A percentile compares a stretch with the other conserved stretches of the same genome.
Conservation (phyloP, 2,888 invertebrate species). For the Archips crataeganus region DNA sequence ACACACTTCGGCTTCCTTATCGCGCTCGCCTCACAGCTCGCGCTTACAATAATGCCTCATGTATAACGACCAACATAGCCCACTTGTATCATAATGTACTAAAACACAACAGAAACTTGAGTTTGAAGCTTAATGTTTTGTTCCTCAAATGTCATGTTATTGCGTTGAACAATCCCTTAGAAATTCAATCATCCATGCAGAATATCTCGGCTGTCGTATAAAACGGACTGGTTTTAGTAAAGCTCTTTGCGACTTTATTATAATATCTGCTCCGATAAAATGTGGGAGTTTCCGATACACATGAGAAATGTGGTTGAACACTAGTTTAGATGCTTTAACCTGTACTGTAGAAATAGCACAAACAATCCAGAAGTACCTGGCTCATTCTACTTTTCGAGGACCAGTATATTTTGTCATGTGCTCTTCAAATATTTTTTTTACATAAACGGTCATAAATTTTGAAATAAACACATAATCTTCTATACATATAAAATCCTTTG, state of each 20-base stretch:
- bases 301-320: neutral
- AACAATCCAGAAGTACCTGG: no score
- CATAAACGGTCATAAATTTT: no score
- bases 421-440: no score
- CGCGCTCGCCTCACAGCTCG: no score
- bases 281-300: neutral
- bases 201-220: constrained; percentile 3
- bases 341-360: neutral
- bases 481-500: no score
- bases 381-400: no score
- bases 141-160: constrained; percentile 3
- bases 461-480: no score
- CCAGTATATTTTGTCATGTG: no score
- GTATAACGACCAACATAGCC: no score
- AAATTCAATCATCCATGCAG: constrained; percentile 11
- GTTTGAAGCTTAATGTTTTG: constrained; percentile 4
- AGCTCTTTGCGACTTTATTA: neutral
- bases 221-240: neutral
- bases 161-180: constrained; percentile 1
- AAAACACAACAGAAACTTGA: neutral
- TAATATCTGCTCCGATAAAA: neutral
- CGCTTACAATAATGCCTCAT: no score
- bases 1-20: no score
- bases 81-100: no score
- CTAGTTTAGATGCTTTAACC: neutral